Base-by-base conservation (phyloP, 2,113 vertebrate species). In the Loxodonta africana region DNA sequence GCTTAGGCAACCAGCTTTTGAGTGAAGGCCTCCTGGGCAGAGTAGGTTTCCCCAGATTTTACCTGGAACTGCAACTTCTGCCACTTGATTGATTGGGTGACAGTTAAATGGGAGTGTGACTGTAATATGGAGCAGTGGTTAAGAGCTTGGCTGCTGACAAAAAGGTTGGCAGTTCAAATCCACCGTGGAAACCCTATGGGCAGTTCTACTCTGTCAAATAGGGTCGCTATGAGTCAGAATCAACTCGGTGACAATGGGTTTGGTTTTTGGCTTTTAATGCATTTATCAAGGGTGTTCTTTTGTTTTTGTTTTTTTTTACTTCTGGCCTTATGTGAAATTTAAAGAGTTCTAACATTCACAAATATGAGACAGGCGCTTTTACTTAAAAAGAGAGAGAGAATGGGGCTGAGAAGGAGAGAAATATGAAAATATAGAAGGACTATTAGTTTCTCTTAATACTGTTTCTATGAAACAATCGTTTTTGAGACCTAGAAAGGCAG, bases 391-490 rank as follows among this genome's bases (percentile, higher is more conserved):
- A 37, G 48, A 9, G 30, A 41, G 25, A n/a, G 2, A 83, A 73
- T 7, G 53, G 0, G 12, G 9, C 30, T 74, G 33, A 63, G 37
- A 37, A 83, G 10, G 92, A 90, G 15, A 37, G 21, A 91, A 85
- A 95, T 53, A 65, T 41, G 69, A 62, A 69, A 83, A 76, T 86
- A 74, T 33, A 20, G 2, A 87, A 73, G 10, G 37, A 87, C 23
- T 77, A 8, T 48, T 91, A 28, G 18, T 57, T 91, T 95, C 37
- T 88, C 46, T 93, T 96, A 83, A 69, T 57, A 77, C 44, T 67
- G 28, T 26, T 95, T 94, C 53, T 89, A 82, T 80, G 71, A 96
- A 88, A 92, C 25, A 86, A 20, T 92, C 95, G 62, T 44, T 96
- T 92, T 92, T 87, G 65, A 46, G 60, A 73, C 14, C 30, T 88